Percentiles rank a stretch among this genome's conserved stretches.
These are phyloP conservation scores for Clinocottus analis DNA, from an alignment of 2,113 vertebrate genomes.

Conservation along the genomic window DNA sequence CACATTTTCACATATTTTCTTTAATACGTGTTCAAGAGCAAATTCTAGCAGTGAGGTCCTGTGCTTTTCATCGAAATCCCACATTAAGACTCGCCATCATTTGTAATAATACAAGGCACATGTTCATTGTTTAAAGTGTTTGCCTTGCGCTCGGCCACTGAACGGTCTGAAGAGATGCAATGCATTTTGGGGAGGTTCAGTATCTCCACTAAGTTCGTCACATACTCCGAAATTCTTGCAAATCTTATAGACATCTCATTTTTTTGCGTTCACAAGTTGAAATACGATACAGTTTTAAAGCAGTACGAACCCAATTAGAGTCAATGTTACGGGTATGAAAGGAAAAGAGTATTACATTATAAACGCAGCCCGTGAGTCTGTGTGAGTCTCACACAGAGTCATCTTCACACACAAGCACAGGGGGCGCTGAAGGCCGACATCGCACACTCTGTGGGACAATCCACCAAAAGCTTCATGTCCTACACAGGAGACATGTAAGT, in stretches of 20 bases:
- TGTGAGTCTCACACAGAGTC: background rate
- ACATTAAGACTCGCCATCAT: too few relatives aligned
- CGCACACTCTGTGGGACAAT: background rate
- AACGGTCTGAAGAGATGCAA: background rate
- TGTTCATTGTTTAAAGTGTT: background rate
- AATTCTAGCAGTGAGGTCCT: too few relatives aligned
- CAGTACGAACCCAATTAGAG: too few relatives aligned
- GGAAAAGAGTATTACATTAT: background rate
- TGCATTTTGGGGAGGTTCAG: background rate
- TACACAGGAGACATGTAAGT: background rate
- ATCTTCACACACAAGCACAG: background rate
- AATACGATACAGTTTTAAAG: background rate
- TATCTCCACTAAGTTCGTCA: background rate
- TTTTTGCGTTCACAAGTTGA: background rate
- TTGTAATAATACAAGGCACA: background rate
- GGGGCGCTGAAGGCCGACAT: background rate
- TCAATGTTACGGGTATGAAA: background rate
- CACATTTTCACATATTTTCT: too few relatives aligned
- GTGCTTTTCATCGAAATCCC: too few relatives aligned
- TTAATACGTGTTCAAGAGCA: too few relatives aligned
- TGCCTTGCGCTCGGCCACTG: background rate
- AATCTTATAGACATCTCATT: background rate
- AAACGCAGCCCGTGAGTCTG: too few relatives aligned
- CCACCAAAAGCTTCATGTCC: background rate
- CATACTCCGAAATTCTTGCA: too few relatives aligned